Conservation (phyloP, 2,113 vertebrate genomes). For the Pelvicachromis taeniatus region DNA sequence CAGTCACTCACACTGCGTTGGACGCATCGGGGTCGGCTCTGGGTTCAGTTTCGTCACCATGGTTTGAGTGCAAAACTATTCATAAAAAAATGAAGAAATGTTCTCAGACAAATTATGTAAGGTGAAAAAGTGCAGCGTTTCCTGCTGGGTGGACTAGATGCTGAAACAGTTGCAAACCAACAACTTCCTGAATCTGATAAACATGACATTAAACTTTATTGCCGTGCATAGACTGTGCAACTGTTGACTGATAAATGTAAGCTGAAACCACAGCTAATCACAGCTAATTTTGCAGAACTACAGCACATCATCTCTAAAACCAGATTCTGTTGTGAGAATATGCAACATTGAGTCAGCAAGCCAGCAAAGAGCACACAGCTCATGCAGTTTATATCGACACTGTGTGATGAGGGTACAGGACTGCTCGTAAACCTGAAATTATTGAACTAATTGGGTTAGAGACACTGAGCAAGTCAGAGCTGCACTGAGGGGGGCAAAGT, state of each 20-base stretch:
- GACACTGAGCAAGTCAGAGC: neutral
- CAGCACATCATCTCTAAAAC: neutral
- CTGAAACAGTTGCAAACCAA: neutral
- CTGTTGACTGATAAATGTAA: neutral
- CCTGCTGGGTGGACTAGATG: neutral
- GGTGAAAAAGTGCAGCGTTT: neutral
- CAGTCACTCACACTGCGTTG: neutral
- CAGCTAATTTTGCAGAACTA: neutral
- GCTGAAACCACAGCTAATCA: neutral
- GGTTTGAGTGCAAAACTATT: neutral
- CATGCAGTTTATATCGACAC: neutral
- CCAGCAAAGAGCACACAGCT: neutral
- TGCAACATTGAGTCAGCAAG: neutral
- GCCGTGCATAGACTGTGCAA: neutral
- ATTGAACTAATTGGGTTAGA: neutral
- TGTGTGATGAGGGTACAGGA: neutral
- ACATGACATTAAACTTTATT: neutral
- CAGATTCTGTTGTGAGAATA: neutral
- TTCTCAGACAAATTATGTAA: neutral
- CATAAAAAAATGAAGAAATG: neutral
- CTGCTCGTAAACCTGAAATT: neutral
- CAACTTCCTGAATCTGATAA: neutral
- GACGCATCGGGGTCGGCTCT: fast-evolving
- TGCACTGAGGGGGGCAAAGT: neutral
- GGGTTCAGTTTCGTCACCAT: neutral